Conservation (phyloP, 2,888 invertebrate species). For the Gymnocheta viridis region DNA sequence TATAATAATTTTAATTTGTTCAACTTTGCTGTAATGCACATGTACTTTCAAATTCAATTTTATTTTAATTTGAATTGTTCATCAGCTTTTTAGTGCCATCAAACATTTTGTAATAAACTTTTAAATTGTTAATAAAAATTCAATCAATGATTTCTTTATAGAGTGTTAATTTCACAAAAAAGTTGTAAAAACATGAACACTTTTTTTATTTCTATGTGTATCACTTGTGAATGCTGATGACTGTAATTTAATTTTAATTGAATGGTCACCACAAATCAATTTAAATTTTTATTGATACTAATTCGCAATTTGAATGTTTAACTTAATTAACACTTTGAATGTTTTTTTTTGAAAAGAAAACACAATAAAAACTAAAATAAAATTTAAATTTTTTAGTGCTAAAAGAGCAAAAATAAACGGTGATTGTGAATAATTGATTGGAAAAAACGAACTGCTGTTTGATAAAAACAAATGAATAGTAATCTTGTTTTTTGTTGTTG, state of each 20-base stretch:
- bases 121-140: background rate
- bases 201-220: background rate
- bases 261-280: constrained; percentile 36
- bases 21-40: too few species aligned
- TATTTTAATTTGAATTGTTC: background rate
- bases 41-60: background rate
- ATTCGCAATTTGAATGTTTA: constrained; percentile 20
- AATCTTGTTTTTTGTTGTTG: too few species aligned
- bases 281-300: constrained; percentile 18
- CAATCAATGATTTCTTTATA: background rate
- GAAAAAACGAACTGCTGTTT: background rate
- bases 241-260: constrained; percentile 19
- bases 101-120: background rate
- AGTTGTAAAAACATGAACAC: background rate
- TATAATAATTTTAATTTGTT: too few species aligned
- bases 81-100: background rate
- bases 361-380: background rate
- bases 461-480: too few species aligned
- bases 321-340: background rate
- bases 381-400: background rate
- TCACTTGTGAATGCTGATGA: background rate
- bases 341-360: background rate
- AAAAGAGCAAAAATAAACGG: background rate
- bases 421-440: background rate
- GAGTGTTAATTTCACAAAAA: background rate